A percentile compares a stretch with the other conserved stretches of the same genome.
Conservation (phyloP, 2,113 vertebrate species). For the Hylia prasina region DNA sequence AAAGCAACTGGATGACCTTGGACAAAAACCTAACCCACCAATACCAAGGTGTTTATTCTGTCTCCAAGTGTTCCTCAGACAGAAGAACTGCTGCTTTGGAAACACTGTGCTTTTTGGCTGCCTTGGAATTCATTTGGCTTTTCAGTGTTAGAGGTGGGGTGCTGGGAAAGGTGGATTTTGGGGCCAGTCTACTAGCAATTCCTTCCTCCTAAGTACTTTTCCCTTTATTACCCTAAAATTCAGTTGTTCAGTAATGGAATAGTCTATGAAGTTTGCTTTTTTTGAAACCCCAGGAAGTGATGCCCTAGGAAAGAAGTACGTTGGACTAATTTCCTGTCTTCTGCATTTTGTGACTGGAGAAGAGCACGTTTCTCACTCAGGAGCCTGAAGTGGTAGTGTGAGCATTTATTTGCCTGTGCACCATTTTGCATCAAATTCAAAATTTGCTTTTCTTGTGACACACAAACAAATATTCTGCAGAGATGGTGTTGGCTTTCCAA, state of each 20-base stretch:
- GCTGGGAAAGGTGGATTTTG: background rate
- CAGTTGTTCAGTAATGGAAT: background rate
- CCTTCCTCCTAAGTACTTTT: background rate
- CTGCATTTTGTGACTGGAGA: background rate
- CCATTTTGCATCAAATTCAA: background rate
- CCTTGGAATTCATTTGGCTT: background rate
- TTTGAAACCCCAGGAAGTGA: background rate
- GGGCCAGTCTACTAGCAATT: background rate
- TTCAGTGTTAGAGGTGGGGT: background rate
- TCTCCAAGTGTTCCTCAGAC: background rate
- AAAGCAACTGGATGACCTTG: background rate
- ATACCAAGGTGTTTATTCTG: background rate
- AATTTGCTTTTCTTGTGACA: background rate
- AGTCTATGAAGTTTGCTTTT: background rate
- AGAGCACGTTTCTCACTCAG: background rate
- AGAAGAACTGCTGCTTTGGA: background rate
- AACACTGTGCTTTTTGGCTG: background rate
- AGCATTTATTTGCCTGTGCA: rapidly evolving
- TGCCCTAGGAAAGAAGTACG: background rate
- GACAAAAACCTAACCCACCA: background rate
- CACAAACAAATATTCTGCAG: background rate
- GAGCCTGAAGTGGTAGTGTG: background rate
- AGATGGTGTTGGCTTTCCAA: background rate
- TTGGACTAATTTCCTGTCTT: background rate
- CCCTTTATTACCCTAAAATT: background rate